phyloP scores from a whole-genome alignment of 2,113 vertebrate genomes.

The Macroglossus sobrinus region DNA sequence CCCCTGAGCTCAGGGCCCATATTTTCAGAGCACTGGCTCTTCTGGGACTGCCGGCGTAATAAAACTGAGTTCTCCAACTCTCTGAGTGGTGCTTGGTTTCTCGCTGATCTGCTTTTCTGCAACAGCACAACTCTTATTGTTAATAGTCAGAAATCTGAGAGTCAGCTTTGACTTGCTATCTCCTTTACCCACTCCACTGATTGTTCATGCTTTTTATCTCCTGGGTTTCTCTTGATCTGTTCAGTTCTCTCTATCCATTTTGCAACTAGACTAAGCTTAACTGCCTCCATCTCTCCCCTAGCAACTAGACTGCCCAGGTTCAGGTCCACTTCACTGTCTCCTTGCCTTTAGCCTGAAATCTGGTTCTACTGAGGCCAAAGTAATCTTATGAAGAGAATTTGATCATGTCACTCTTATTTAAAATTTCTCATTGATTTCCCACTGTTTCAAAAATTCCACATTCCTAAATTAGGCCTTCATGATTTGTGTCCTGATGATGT shows the following conservation, averaged over 20 bases:
- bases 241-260: background rate
- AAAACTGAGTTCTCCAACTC: too few relatives aligned
- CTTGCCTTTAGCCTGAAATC: background rate
- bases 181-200: background rate
- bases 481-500: background rate
- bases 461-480: background rate
- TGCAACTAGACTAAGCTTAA: background rate
- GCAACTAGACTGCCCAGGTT: background rate
- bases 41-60: too few relatives aligned
- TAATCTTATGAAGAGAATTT: background rate
- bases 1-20: too few relatives aligned
- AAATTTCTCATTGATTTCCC: background rate
- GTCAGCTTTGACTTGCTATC: background rate
- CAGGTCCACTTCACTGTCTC: background rate
- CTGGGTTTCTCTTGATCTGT: background rate
- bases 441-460: background rate
- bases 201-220: background rate
- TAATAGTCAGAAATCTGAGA: background rate
- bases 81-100: too few relatives aligned
- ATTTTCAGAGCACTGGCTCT: too few relatives aligned
- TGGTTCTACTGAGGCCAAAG: background rate
- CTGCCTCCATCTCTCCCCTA: background rate
- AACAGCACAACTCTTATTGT: too few relatives aligned
- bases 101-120: too few relatives aligned
- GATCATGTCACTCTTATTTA: background rate